Evolutionary conservation across 1,140 invertebrate genomes (phyloP).

Genomic region (Bilobella aurantiaca): DNA sequence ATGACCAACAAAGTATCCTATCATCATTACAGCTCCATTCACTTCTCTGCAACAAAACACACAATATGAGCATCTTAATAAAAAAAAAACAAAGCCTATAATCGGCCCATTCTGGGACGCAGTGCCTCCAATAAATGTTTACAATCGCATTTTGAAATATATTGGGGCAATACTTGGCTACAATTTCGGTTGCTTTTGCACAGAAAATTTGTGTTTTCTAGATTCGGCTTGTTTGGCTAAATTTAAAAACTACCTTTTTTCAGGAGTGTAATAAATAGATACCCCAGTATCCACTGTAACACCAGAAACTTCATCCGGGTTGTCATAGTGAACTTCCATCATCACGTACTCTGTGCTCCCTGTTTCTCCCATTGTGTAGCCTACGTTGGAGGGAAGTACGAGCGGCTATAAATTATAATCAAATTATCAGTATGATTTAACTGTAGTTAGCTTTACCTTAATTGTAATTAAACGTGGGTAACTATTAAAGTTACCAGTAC

Average conservation of each 20-base stretch:
- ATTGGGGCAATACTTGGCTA: too few relatives aligned
- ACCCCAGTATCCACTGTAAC: neutral
- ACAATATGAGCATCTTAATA: neutral
- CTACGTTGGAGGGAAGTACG: conserved; percentile 3
- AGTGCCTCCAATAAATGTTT: too few relatives aligned
- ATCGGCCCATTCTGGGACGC: too few relatives aligned
- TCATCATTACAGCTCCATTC: neutral
- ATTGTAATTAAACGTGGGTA: too few relatives aligned
- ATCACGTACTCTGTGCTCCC: neutral
- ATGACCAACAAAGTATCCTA: neutral
- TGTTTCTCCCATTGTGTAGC: neutral
- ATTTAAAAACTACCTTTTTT: neutral
- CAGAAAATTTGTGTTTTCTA: too few relatives aligned
- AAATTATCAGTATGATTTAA: neutral
- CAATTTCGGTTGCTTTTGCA: too few relatives aligned
- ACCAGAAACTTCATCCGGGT: neutral
- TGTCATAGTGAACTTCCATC: conserved; percentile 16
- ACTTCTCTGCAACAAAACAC: neutral
- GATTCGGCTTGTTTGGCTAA: too few relatives aligned
- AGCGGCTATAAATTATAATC: conserved; percentile 36
- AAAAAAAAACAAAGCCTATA: too few relatives aligned
- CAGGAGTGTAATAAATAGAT: neutral
- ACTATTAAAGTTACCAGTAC: too few relatives aligned
- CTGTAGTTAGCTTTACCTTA: neutral
- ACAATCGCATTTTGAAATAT: too few relatives aligned